Evolutionary conservation across 92 coral and sea anemone genomes (phyloP).

Genomic region (Epizoanthus rinbou): DNA sequence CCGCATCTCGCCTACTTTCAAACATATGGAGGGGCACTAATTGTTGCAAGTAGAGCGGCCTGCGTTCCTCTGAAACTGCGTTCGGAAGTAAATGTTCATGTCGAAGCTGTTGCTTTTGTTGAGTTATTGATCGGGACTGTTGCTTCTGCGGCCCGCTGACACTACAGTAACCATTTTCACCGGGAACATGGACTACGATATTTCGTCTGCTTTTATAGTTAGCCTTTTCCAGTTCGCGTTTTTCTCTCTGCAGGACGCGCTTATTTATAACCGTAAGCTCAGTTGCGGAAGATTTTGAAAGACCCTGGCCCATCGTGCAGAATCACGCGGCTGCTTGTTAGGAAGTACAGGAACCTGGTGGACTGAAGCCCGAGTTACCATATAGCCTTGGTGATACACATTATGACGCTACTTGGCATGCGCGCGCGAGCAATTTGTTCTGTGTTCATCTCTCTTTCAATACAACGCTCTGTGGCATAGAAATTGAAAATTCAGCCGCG

Average conservation of each 20-base stretch:
- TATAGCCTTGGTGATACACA: conserved; percentile 12
- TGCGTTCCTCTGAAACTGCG: conserved; percentile 31
- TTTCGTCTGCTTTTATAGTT: background rate
- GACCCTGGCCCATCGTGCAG: conserved; percentile 25
- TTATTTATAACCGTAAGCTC: conserved; percentile 25
- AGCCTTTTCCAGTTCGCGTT: background rate
- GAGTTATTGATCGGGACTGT: background rate
- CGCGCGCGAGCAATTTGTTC: no score
- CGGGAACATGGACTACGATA: conserved; percentile 32
- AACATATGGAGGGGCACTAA: no score
- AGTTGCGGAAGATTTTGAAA: conserved; percentile 25
- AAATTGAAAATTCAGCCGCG: no score
- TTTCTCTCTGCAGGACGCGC: background rate
- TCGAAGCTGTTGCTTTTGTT: background rate
- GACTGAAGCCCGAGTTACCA: background rate
- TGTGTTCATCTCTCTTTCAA: no score
- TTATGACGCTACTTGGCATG: conserved; percentile 12
- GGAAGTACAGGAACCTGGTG: background rate
- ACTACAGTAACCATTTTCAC: conserved; percentile 34
- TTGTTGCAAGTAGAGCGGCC: background rate
- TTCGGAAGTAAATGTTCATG: background rate
- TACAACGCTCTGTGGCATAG: no score
- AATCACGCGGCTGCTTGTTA: background rate
- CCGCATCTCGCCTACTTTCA: background rate
- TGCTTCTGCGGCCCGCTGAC: background rate